phyloP scores from a whole-genome alignment of 30 jellyfish, hydroid and myxozoan species.

The Turritopsis rubra region DNA sequence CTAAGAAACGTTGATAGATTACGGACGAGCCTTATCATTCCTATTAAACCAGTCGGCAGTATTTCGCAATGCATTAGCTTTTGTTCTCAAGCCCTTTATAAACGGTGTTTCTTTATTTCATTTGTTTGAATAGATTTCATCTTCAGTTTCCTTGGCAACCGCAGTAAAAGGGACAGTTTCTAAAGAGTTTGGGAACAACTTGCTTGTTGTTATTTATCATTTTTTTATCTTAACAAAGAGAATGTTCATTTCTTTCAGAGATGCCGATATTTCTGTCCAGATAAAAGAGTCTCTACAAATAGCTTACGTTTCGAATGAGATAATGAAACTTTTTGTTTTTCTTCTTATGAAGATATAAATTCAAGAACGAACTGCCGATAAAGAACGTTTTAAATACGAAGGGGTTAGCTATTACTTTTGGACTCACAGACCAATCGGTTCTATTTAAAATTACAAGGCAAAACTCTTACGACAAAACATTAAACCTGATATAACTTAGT shows the following conservation, averaged over 20 bases:
- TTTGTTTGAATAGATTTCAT: too few relatives aligned
- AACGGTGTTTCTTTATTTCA: too few relatives aligned
- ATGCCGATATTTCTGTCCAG: neutral
- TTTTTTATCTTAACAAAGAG: neutral
- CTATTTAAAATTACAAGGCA: neutral
- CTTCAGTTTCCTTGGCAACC: neutral
- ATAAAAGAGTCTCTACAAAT: neutral
- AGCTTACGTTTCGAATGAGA: neutral
- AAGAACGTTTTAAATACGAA: neutral
- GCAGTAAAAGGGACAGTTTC: neutral
- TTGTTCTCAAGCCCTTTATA: too few relatives aligned
- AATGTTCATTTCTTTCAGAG: neutral
- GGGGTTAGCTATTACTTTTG: neutral
- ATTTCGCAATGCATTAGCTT: neutral
- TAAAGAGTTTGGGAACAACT: neutral
- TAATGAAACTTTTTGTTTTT: neutral
- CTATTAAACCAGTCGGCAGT: neutral
- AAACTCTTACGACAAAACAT: neutral
- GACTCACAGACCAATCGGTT: neutral
- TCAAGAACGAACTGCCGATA: neutral
- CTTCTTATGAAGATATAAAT: neutral
- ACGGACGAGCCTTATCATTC: neutral
- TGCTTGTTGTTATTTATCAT: neutral
- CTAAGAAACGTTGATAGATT: neutral
- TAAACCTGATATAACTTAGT: too few relatives aligned